Conservation (phyloP, 2,888 invertebrate genomes). For the Cryptus armator region DNA sequence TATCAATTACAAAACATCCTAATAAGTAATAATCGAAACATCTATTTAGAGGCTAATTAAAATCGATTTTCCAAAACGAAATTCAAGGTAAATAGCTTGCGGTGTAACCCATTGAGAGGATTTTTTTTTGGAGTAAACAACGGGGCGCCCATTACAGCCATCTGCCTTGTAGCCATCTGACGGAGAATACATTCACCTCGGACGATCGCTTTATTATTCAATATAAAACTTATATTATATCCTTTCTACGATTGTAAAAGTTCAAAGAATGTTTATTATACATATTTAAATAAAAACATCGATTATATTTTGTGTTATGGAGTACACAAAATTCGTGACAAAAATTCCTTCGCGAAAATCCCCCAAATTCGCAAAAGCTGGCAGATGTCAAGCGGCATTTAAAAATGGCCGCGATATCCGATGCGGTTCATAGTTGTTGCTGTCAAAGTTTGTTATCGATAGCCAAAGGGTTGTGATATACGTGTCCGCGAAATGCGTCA, state of each 20-base stretch:
- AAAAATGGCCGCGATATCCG: slow-evolving; percentile 75
- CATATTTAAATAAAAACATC: neutral
- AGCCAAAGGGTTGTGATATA: slow-evolving; percentile 56
- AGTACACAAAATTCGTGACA: neutral
- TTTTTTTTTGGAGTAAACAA: too few relatives aligned
- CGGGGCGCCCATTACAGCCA: too few relatives aligned
- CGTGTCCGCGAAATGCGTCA: slow-evolving; percentile 73
- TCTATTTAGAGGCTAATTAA: too few relatives aligned
- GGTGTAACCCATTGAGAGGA: too few relatives aligned
- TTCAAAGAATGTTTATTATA: neutral
- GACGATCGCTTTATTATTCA: neutral
- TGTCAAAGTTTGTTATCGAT: slow-evolving; percentile 57
- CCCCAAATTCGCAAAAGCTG: neutral
- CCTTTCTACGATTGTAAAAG: neutral
- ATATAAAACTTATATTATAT: neutral
- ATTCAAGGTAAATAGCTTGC: too few relatives aligned
- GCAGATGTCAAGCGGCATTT: slow-evolving; percentile 70
- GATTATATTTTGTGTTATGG: too few relatives aligned
- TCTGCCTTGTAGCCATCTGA: neutral
- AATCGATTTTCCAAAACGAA: too few relatives aligned
- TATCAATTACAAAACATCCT: too few relatives aligned
- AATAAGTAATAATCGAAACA: too few relatives aligned
- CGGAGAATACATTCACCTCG: neutral
- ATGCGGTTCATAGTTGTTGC: slow-evolving; percentile 35
- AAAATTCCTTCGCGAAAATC: slow-evolving; percentile 34